These are phyloP conservation scores for Felis catus DNA, from an alignment of 2,113 vertebrate species.

Conservation along the genomic window F.catus_Fca126_mat1.0 CM031412.1:135011501-135012000, in stretches of 20 bases:
- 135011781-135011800: neutral
- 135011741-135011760: neutral
- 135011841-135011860: neutral
- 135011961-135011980: neutral
- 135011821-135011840: neutral
- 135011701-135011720: too few relatives aligned
- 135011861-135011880: neutral
- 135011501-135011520: neutral
- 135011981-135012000: neutral
- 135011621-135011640: neutral
- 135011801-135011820: neutral
- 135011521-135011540: neutral
- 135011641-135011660: neutral
- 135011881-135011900: neutral
- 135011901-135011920: neutral
- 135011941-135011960: neutral
- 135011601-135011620: neutral
- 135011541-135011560: neutral
- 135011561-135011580: neutral
- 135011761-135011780: neutral
- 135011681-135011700: too few relatives aligned
- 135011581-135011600: neutral
- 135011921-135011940: neutral
- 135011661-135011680: fast-evolving
- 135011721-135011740: neutral